Conservation (phyloP, 2,113 vertebrate genomes). For the Jaculus jaculus region DNA sequence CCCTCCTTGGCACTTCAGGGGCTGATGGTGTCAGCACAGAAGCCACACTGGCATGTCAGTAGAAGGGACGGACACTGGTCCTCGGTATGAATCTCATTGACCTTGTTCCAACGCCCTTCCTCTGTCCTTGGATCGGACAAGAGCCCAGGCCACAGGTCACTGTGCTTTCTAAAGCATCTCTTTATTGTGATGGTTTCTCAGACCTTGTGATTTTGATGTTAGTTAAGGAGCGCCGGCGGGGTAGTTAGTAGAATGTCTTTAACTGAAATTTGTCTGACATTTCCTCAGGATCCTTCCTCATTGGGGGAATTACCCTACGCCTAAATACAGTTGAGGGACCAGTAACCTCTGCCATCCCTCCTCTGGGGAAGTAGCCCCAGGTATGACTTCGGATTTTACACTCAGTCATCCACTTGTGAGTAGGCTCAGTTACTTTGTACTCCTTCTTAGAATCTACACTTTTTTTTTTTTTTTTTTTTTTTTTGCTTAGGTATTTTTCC, state of each 20-base stretch:
- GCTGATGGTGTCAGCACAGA: too few relatives aligned
- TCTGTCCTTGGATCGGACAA: rapidly evolving
- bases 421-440: neutral
- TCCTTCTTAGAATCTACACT: neutral
- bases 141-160: rapidly evolving
- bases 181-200: neutral
- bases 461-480: too few relatives aligned
- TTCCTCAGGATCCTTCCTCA: neutral
- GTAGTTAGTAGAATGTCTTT: rapidly evolving
- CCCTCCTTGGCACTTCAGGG: rapidly evolving
- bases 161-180: rapidly evolving
- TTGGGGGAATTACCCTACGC: neutral
- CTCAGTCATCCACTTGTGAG: neutral
- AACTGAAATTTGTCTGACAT: neutral
- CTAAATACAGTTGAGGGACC: rapidly evolving
- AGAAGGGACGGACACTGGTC: rapidly evolving
- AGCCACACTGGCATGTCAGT: rapidly evolving
- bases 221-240: too few relatives aligned
- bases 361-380: neutral
- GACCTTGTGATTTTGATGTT: too few relatives aligned
- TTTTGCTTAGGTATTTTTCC: neutral
- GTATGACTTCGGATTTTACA: neutral
- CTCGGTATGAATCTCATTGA: rapidly evolving
- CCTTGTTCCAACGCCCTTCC: too few relatives aligned
- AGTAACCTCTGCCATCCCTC: rapidly evolving